Base-by-base conservation (phyloP, 2,113 vertebrate genomes). In the Muscicapa adusta region DNA sequence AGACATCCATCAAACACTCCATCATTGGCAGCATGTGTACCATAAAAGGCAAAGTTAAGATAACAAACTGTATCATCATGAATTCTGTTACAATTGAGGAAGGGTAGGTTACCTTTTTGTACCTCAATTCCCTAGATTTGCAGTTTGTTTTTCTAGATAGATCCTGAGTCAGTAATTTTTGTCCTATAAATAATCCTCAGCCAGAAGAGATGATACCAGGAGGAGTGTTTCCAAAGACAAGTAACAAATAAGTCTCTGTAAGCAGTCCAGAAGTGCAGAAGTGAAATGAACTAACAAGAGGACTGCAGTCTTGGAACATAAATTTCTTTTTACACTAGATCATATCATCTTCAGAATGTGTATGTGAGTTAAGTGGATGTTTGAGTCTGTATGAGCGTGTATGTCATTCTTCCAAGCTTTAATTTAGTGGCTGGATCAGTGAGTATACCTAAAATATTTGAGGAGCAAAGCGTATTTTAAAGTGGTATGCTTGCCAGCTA, bases 51-150 rank as follows among this genome's bases (percentile, higher is more conserved):
- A 99, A 98, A 98, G 99, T 99, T 88, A 99, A 99, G 97, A 97
- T 99, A 93, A 98, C 97, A 86, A 99, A 98, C 97, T 99, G 99
- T 80, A 98, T 99, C 97, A 98, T 99, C 95, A 99, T 99, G 99
- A 99, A 99, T 71, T 98, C 98, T 33, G 99, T 99, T 93, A 99
- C 98, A 31, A 97, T 99, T 71, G 98, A 99, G 80, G 99, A 99
- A 96, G 99, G 99, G 99, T 99, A 98, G 92, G 99, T 98, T 73
- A 76, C 48, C 9, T 94, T 40, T 80, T 84, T 66, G 15, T 79
- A 36, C 66, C 25, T 94, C 5, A 4, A 9, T 68, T 79, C 40
- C 15, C 42, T 89, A 66, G 31, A 77, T 63, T 60, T 91, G 26
- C 17, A 15, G 23, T 36, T 91, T 92, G 3, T 66, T 80, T 72